phyloP scores from a whole-genome alignment of 2,888 invertebrate species.

The Patella depressa region DNA sequence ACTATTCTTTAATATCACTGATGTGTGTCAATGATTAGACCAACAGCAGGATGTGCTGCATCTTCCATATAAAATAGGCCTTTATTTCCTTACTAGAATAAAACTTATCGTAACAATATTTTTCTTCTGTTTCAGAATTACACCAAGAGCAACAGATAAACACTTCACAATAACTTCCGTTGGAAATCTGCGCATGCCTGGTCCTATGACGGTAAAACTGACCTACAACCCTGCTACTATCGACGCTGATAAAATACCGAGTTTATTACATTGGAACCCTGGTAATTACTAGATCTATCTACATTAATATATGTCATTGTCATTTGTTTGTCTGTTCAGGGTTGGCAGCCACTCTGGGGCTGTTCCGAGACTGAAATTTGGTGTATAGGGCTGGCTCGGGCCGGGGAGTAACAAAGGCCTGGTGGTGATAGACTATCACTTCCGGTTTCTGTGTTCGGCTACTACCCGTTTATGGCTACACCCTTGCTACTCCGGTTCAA shows the following conservation, averaged over 20 bases:
- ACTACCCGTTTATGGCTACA: background rate
- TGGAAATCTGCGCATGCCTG: constrained; percentile 29
- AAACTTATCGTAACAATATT: too few relatives aligned
- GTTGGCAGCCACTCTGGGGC: background rate
- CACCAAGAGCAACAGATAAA: constrained; percentile 1
- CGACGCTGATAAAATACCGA: constrained; percentile 17
- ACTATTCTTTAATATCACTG: too few relatives aligned
- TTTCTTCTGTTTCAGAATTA: constrained; percentile 9
- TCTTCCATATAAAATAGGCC: too few relatives aligned
- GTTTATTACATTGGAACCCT: constrained; percentile 33
- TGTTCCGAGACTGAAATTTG: too few relatives aligned
- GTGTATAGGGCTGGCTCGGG: too few relatives aligned
- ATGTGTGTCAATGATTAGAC: too few relatives aligned
- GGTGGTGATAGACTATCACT: too few relatives aligned
- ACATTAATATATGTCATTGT: too few relatives aligned
- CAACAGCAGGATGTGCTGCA: too few relatives aligned
- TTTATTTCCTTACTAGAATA: too few relatives aligned
- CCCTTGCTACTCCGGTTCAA: too few relatives aligned
- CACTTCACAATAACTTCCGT: constrained; percentile 31
- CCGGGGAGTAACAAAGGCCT: too few relatives aligned
- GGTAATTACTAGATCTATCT: constrained; percentile 12
- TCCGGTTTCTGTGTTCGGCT: background rate
- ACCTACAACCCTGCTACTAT: constrained; percentile 14
- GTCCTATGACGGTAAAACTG: constrained; percentile 27
- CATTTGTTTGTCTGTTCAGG: background rate